Evolutionary conservation across 1,140 invertebrate genomes (phyloP), one percentile per base, ranked within the genome.

Genomic region (Aethina tumida): DNA sequence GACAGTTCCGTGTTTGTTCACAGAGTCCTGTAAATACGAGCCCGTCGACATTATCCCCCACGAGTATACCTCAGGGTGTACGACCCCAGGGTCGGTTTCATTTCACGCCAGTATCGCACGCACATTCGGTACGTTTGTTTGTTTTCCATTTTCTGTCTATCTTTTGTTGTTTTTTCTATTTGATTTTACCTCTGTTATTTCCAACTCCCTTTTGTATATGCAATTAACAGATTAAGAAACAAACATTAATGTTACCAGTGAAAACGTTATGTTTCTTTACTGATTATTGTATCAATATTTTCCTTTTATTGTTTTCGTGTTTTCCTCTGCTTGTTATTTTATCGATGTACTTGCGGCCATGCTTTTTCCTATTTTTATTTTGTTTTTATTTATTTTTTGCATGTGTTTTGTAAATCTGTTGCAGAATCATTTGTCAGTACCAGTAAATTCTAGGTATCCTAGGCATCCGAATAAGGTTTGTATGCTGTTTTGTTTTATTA

Each of bases 361-460:
- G 9, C 52, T 42, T 43, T 54, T 52, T 49, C 49, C 38, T 50
- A 35, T 51, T 41, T 46, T 45, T 39, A 35, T 39, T 53, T 51
- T 41, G 49, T 64, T 65, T 56, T 55, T 56, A 64, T 65, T 69
- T 70, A 71, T 68, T 69, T 71, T 74, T 71, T 65, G 64, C 64
- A 64, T 70, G 64, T 57, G 67, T 68, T 63, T 69, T 75, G 73
- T 78, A 69, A 76, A 76, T 77, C 77, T 78, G 71, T 82, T 82
- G 69, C 81, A 84, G 80, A 83, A 80, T 73, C 80, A 81, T 76
- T 81, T 84, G 75, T 81, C 77, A 75, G 80, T 84, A 73, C 81
- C 81, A 74, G 74, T 79, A 74, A 79, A 78, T 74, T 76, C 75
- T 77, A 83, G 79, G 73, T 83, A 75, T 68, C 79, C 81, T 60